Percentiles rank a stretch among this genome's conserved stretches.
Conservation (phyloP, 2,888 invertebrate genomes). For the Eucera pruinosa region DNA sequence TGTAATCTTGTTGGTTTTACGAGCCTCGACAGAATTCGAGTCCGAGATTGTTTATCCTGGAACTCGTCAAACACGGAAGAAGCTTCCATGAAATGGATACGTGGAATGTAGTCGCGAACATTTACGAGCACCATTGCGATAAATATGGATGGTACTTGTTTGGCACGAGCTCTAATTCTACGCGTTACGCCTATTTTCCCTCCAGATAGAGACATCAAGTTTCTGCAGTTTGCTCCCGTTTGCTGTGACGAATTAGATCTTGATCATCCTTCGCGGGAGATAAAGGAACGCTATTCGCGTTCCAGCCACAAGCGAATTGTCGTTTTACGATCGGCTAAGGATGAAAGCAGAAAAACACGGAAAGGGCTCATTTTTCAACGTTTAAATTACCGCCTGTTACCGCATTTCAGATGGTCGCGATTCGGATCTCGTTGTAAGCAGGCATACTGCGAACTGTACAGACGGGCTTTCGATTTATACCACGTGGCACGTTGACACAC, state of each 20-base stretch:
- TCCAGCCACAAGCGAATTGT: not conserved
- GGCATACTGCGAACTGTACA: not conserved
- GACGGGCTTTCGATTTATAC: not conserved
- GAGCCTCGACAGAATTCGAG: slow-evolving; percentile 22
- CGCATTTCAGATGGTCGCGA: not conserved
- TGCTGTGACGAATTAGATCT: slow-evolving; percentile 13
- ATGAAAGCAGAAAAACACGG: not conserved
- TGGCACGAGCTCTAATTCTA: slow-evolving; percentile 32
- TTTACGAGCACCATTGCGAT: slow-evolving; percentile 36
- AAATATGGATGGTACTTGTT: slow-evolving; percentile 37
- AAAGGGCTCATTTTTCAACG: too few relatives aligned
- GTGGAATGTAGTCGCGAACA: slow-evolving; percentile 28
- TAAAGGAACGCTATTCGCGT: not conserved
- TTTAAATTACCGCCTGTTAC: not conserved
- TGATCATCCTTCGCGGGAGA: not conserved
- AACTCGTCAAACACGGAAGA: slow-evolving; percentile 27
- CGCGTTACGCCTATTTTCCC: slow-evolving; percentile 1
- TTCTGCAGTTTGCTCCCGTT: not conserved
- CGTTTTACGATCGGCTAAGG: not conserved
- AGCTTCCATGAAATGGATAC: not conserved
- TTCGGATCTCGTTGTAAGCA: not conserved
- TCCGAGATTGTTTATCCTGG: slow-evolving; percentile 12
- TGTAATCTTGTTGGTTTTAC: slow-evolving; percentile 34
- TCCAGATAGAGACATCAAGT: not conserved
- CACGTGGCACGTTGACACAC: not conserved